phyloP scores from a whole-genome alignment of 2,113 vertebrate species.

The Ceyx melanurus region DNA sequence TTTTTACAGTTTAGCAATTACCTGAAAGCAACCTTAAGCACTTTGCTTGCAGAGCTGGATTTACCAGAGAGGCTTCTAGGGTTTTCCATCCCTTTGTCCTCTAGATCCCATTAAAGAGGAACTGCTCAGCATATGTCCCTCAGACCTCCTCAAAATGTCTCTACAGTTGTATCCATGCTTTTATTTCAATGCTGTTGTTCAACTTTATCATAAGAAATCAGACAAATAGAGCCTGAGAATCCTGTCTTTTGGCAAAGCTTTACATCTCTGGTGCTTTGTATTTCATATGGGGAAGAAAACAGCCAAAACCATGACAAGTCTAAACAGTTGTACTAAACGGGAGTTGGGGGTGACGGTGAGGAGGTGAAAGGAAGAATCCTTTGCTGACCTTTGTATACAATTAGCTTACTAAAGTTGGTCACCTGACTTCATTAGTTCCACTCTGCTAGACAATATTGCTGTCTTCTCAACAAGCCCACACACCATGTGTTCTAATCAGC shows the following conservation, averaged over 20 bases:
- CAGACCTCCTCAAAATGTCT: neutral
- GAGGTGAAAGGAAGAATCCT: neutral
- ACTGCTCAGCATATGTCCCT: neutral
- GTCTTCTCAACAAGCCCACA: slow-evolving; percentile 38
- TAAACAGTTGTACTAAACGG: neutral
- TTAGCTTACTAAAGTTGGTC: neutral
- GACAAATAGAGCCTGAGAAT: neutral
- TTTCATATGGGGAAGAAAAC: neutral
- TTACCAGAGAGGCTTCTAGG: neutral
- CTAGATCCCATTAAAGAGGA: slow-evolving; percentile 28
- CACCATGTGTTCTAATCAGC: slow-evolving; percentile 52
- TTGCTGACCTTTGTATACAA: neutral
- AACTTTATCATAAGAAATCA: neutral
- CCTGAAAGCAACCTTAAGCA: neutral
- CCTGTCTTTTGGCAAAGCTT: neutral
- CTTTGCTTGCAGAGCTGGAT: neutral
- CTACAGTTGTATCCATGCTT: neutral
- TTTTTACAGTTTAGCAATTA: neutral
- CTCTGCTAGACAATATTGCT: neutral
- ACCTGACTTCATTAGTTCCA: neutral
- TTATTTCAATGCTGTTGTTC: neutral
- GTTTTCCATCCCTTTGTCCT: neutral
- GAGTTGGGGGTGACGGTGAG: too few relatives aligned
- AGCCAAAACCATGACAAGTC: neutral
- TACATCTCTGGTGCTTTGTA: neutral